Conservation (phyloP, 2,888 invertebrate species). For the Thera britannica region DNA sequence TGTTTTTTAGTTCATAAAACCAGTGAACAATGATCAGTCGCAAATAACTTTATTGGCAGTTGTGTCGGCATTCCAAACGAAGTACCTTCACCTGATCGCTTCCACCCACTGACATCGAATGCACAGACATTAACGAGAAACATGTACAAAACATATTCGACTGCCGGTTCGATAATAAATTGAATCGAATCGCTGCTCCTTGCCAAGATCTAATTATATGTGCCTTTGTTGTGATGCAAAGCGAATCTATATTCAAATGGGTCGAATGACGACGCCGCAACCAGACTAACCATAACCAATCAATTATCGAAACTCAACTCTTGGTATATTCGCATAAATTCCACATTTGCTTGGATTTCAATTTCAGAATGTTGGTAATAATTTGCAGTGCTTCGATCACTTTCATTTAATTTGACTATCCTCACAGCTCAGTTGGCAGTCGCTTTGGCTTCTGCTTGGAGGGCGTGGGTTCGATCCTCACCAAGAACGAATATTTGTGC, state of each 20-base stretch:
- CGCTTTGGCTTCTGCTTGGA: too few relatives aligned
- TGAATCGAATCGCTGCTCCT: slow-evolving; percentile 50
- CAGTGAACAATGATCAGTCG: slow-evolving; percentile 2
- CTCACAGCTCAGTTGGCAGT: not conserved
- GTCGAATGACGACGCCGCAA: slow-evolving; percentile 49
- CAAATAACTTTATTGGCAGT: slow-evolving; percentile 13
- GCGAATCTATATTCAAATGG: slow-evolving; percentile 44
- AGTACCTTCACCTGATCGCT: slow-evolving; percentile 15
- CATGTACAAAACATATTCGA: slow-evolving; percentile 34
- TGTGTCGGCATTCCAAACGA: slow-evolving; percentile 4
- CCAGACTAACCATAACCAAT: slow-evolving; percentile 37
- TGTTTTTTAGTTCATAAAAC: not conserved
- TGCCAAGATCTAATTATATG: slow-evolving; percentile 77
- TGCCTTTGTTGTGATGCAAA: slow-evolving; percentile 61
- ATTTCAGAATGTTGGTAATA: slow-evolving; percentile 16
- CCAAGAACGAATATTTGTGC: too few relatives aligned
- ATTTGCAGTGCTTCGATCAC: slow-evolving; percentile 36
- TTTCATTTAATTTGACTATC: slow-evolving; percentile 33
- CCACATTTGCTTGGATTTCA: not conserved
- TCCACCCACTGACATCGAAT: slow-evolving; percentile 24
- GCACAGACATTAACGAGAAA: slow-evolving; percentile 39
- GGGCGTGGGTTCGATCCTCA: too few relatives aligned
- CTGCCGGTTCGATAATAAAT: slow-evolving; percentile 60
- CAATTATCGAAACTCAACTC: slow-evolving; percentile 10
- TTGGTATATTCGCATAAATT: not conserved